Percentiles rank a stretch among this genome's conserved stretches.
phyloP scores from a whole-genome alignment of 2,888 invertebrate genomes.

The Biston stratarius region DNA sequence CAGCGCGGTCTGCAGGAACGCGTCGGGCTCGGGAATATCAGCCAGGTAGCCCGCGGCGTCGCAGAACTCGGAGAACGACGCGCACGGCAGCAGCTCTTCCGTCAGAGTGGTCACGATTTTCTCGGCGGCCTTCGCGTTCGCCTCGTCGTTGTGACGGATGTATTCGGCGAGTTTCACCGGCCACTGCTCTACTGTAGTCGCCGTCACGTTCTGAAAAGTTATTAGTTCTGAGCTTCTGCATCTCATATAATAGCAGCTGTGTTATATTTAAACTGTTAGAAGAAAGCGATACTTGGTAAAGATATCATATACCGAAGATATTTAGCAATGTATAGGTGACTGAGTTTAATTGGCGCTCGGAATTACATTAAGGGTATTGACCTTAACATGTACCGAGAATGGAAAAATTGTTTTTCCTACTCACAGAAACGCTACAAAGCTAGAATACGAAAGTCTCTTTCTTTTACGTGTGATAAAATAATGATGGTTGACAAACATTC shows the following conservation, averaged over 20 bases:
- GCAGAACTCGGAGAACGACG: conserved; percentile 96
- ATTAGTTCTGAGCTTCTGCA: not conserved
- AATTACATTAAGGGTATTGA: too few relatives aligned
- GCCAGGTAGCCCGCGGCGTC: conserved; percentile 94
- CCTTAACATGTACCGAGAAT: too few relatives aligned
- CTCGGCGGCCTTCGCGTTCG: conserved; percentile 95
- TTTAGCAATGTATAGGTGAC: too few relatives aligned
- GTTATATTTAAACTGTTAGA: too few relatives aligned
- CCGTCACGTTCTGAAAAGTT: conserved; percentile 87
- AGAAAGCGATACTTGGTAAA: too few relatives aligned
- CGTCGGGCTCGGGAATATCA: conserved; percentile 89
- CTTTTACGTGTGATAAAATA: too few relatives aligned
- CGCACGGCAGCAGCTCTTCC: conserved; percentile 95
- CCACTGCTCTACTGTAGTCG: conserved; percentile 94
- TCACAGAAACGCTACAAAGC: too few relatives aligned
- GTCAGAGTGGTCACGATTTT: conserved; percentile 93
- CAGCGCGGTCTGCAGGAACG: conserved; percentile 66
- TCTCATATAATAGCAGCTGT: not conserved
- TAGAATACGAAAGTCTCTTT: too few relatives aligned
- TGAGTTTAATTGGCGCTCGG: too few relatives aligned
- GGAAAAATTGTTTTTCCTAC: too few relatives aligned
- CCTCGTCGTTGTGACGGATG: conserved; percentile 97
- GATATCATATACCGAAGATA: too few relatives aligned
- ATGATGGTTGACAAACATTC: too few relatives aligned
- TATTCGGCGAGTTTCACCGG: conserved; percentile 95